A percentile compares a stretch with the other conserved stretches of the same genome.
Evolutionary conservation across 2,888 invertebrate species (phyloP).

Genomic region (Coelopa pilipes): DNA sequence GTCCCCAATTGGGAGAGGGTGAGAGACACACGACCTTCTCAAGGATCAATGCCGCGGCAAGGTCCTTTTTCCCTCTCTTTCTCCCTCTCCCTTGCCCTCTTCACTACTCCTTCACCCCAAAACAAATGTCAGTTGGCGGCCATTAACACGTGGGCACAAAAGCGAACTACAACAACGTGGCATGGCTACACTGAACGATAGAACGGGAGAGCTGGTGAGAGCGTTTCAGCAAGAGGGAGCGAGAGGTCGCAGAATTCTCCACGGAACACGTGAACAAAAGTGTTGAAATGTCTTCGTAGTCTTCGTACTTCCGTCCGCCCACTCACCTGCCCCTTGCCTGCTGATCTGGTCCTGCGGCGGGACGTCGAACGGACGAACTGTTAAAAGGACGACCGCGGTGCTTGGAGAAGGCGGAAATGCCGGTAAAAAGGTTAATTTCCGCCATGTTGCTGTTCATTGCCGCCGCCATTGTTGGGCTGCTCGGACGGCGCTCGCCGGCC

Average conservation of each 20-base stretch:
- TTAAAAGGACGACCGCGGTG: slow-evolving; percentile 10
- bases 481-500: neutral
- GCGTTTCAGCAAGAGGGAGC: too few relatives aligned
- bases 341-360: neutral
- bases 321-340: neutral
- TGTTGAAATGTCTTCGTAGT: too few relatives aligned
- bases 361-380: neutral
- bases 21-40: neutral
- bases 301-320: neutral
- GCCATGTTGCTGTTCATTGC: slow-evolving; percentile 5
- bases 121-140: slow-evolving; percentile 1
- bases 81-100: neutral
- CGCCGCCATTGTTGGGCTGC: neutral
- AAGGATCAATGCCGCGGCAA: neutral
- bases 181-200: neutral
- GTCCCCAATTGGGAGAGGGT: neutral
- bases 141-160: slow-evolving; percentile 18
- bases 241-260: too few relatives aligned
- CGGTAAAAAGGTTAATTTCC: slow-evolving; percentile 33
- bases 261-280: too few relatives aligned
- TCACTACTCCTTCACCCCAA: neutral
- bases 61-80: too few relatives aligned
- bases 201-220: too few relatives aligned
- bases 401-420: slow-evolving; percentile 18
- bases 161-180: neutral